Evolutionary conservation across 2,113 vertebrate genomes (phyloP).

Genomic region (Eulemur rufifrons): DNA sequence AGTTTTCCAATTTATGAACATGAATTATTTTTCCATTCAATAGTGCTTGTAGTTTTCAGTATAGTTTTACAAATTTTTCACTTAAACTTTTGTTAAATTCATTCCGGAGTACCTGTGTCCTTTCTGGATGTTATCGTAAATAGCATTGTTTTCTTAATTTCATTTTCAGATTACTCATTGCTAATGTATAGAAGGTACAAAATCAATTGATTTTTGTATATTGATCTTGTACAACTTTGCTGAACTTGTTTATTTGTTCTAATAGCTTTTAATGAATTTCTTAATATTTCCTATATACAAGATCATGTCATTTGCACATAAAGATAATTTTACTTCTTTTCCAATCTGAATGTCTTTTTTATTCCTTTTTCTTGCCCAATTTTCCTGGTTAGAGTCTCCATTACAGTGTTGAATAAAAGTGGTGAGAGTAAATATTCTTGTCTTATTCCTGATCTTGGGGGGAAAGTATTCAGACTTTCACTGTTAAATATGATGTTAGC

Average conservation of each 20-base stretch:
- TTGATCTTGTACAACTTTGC: neutral
- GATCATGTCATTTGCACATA: neutral
- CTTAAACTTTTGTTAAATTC: neutral
- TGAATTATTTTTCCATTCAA: neutral
- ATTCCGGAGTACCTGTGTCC: neutral
- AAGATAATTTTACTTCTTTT: neutral
- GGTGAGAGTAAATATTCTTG: neutral
- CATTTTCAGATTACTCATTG: constrained; percentile 1
- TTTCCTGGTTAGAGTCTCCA: neutral
- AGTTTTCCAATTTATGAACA: neutral
- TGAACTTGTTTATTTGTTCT: neutral
- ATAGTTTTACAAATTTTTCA: neutral
- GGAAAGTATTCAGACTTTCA: neutral
- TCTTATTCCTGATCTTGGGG: neutral
- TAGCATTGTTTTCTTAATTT: constrained; percentile 13
- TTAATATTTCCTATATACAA: neutral
- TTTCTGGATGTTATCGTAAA: neutral
- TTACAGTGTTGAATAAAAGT: neutral
- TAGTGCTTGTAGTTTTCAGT: neutral
- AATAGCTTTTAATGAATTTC: neutral
- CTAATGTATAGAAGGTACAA: neutral
- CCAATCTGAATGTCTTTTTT: neutral
- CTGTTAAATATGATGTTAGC: neutral
- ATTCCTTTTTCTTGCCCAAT: neutral
- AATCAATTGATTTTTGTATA: neutral